Percentiles rank a stretch among this genome's conserved stretches.
phyloP scores from a whole-genome alignment of 2,113 vertebrate species.

The Plecturocebus donacophilus region DNA sequence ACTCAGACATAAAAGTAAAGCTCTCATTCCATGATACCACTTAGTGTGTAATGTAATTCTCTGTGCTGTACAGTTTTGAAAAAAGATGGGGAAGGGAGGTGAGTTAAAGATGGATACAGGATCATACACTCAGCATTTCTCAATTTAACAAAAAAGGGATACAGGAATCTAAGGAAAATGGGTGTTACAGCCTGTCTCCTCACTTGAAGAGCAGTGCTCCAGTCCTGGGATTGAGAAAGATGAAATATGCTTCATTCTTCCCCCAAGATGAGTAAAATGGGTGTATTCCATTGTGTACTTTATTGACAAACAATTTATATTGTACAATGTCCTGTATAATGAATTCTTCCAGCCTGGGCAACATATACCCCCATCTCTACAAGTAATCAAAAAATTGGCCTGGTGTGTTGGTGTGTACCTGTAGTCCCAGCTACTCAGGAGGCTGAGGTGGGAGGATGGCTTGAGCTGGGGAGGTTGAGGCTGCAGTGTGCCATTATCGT shows the following conservation, averaged over 20 bases:
- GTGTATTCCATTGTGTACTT: not conserved
- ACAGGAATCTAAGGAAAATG: not conserved
- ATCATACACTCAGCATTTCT: no score
- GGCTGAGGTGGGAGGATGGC: no score
- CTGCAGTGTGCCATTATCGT: no score
- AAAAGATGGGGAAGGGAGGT: not conserved
- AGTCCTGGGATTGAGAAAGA: not conserved
- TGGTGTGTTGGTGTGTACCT: no score
- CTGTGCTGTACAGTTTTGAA: not conserved
- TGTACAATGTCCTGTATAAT: not conserved
- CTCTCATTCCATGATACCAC: not conserved
- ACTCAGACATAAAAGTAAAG: not conserved
- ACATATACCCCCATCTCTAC: not conserved
- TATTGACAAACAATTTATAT: not conserved
- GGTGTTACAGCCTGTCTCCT: not conserved
- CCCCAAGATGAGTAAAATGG: not conserved
- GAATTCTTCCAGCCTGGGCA: no score
- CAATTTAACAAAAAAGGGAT: not conserved
- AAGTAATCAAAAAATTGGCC: not conserved
- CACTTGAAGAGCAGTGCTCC: not conserved
- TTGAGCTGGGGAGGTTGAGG: no score
- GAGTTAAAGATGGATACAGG: not conserved
- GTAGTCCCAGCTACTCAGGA: no score
- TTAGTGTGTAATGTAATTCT: slow-evolving; percentile 1
- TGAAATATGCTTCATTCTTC: not conserved